A percentile compares a stretch with the other conserved stretches of the same genome.
Conservation (phyloP, 2,113 vertebrate genomes). For the Tragelaphus strepsiceros region DNA sequence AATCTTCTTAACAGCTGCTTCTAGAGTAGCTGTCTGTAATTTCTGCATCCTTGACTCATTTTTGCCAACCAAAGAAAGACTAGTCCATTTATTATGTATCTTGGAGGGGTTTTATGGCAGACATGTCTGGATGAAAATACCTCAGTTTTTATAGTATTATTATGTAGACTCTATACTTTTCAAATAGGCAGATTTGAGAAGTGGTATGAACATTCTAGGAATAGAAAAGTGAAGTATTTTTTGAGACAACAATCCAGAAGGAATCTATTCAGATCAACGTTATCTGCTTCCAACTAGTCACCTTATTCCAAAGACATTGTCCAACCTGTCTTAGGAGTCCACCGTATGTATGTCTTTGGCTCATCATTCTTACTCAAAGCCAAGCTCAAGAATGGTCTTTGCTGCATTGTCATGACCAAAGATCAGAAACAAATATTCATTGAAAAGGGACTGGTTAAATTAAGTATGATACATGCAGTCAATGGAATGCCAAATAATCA, state of each 20-base stretch:
- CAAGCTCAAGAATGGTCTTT: not conserved
- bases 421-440: not conserved
- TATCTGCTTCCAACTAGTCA: not conserved
- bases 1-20: conserved; percentile 57
- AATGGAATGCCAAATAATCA: not conserved
- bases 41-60: not conserved
- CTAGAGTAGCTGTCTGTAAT: conserved; percentile 42
- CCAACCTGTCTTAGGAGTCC: not conserved
- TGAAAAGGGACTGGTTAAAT: not conserved
- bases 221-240: not conserved
- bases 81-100: not conserved
- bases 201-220: not conserved
- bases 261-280: not conserved
- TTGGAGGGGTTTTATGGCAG: not conserved
- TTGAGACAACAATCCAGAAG: not conserved
- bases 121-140: not conserved
- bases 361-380: not conserved
- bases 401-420: not conserved
- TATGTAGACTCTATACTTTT: not conserved
- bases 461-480: not conserved
- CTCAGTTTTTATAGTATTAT: not conserved
- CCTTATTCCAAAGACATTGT: not conserved
- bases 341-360: not conserved
- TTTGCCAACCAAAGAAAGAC: conserved; percentile 15
- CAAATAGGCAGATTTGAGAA: not conserved